These are phyloP conservation scores for Uria aalge DNA, from an alignment of 2,113 vertebrate genomes.

Conservation along the genomic window DNA sequence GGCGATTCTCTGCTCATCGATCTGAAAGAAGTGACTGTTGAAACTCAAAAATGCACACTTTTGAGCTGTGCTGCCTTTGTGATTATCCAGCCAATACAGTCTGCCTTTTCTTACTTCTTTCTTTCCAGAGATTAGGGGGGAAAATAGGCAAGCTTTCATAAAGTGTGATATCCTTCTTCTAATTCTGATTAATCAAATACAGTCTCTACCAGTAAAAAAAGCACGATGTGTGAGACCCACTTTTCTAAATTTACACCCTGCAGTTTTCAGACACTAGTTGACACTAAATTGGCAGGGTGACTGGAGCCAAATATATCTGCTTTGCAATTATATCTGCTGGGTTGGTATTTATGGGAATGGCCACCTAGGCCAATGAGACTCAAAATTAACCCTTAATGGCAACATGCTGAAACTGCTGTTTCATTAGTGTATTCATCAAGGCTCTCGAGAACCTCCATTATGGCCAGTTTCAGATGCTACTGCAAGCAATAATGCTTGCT, in stretches of 20 bases:
- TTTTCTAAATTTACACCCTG: conserved; percentile 68
- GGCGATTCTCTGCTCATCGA: background rate
- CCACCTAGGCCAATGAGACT: conserved; percentile 10
- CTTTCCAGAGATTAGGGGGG: background rate
- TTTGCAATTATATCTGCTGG: conserved; percentile 61
- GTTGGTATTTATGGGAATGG: conserved; percentile 20
- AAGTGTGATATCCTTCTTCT: background rate
- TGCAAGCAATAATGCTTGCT: background rate
- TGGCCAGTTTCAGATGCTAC: background rate
- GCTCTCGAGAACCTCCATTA: background rate
- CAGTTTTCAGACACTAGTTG: conserved; percentile 65
- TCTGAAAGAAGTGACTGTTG: background rate
- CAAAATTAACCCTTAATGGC: conserved; percentile 17
- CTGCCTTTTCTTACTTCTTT: background rate
- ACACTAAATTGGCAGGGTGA: background rate
- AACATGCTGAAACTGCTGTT: background rate
- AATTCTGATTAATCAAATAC: conserved; percentile 42
- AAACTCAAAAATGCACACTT: background rate
- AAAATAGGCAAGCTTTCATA: background rate
- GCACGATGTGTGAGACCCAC: conserved; percentile 22
- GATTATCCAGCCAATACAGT: background rate
- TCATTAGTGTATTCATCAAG: background rate
- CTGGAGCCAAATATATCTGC: conserved; percentile 52
- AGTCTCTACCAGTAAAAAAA: conserved; percentile 27
- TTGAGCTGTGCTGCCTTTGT: background rate